phyloP scores from a whole-genome alignment of 2,888 invertebrate species.

The Melanophora roralis region DNA sequence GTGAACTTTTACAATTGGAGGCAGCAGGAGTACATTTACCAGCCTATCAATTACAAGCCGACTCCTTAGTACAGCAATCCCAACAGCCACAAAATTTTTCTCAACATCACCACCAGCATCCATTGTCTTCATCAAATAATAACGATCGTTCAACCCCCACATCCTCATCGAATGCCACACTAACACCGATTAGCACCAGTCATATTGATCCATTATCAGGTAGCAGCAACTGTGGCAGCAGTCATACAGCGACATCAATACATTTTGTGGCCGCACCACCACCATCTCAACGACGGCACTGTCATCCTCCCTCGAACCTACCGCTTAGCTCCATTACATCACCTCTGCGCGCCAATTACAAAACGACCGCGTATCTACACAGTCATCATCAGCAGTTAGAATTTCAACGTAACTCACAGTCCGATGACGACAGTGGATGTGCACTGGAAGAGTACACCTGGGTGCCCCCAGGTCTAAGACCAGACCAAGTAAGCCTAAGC shows the following conservation, averaged over 20 bases:
- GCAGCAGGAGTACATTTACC: slow-evolving; percentile 68
- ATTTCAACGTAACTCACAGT: slow-evolving; percentile 91
- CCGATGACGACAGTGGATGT: slow-evolving; percentile 98
- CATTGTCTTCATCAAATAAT: slow-evolving; percentile 48
- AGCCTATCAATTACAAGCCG: slow-evolving; percentile 65
- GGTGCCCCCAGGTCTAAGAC: slow-evolving; percentile 97
- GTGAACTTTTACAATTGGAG: slow-evolving; percentile 75
- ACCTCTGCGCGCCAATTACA: slow-evolving; percentile 75
- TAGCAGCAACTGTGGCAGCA: slow-evolving; percentile 67
- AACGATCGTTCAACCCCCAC: slow-evolving; percentile 63
- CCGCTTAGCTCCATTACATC: slow-evolving; percentile 74
- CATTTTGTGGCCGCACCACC: slow-evolving; percentile 72
- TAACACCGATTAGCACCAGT: slow-evolving; percentile 64
- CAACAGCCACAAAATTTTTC: slow-evolving; percentile 58
- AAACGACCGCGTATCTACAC: slow-evolving; percentile 71
- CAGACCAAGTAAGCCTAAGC: slow-evolving; percentile 94
- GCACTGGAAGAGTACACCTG: slow-evolving; percentile 98
- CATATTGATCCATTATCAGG: slow-evolving; percentile 68
- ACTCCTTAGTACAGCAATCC: slow-evolving; percentile 59
- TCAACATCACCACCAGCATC: slow-evolving; percentile 42
- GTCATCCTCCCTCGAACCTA: slow-evolving; percentile 71
- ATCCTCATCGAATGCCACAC: slow-evolving; percentile 64
- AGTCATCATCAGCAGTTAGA: slow-evolving; percentile 79
- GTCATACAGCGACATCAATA: slow-evolving; percentile 68
- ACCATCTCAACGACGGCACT: slow-evolving; percentile 68